Percentiles rank a stretch among this genome's conserved stretches.
Evolutionary conservation across 2,888 invertebrate species (phyloP).

Genomic region (Itoplectis maculator): DNA sequence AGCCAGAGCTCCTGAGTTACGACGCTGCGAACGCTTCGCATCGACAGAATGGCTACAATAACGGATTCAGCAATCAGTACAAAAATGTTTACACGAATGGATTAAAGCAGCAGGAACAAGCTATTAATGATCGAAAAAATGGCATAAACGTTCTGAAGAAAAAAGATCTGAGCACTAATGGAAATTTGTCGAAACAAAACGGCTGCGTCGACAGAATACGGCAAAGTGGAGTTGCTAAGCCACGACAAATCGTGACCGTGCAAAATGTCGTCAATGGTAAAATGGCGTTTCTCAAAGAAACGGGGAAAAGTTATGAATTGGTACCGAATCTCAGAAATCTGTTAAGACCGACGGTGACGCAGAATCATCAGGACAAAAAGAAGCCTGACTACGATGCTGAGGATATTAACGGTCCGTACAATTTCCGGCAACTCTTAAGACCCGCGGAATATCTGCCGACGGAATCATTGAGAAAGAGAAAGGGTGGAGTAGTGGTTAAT

Average conservation of each 20-base stretch:
- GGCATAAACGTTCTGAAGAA: neutral
- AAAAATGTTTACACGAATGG: conserved; percentile 25
- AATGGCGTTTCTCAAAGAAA: conserved; percentile 49
- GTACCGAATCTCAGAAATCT: conserved; percentile 76
- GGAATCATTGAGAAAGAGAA: conserved; percentile 89
- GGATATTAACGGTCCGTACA: conserved; percentile 88
- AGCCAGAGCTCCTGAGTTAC: conserved; percentile 40
- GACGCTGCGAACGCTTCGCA: conserved; percentile 34
- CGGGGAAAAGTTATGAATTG: conserved; percentile 69
- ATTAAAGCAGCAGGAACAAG: conserved; percentile 23
- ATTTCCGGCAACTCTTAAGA: conserved; percentile 88
- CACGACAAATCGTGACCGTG: conserved; percentile 59
- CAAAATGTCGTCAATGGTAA: conserved; percentile 68
- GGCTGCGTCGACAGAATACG: conserved; percentile 47
- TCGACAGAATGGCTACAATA: conserved; percentile 7
- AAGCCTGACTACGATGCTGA: conserved; percentile 84
- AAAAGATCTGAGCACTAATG: conserved; percentile 10
- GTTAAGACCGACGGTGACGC: conserved; percentile 75
- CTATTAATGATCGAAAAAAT: conserved; percentile 31
- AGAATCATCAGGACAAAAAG: conserved; percentile 72
- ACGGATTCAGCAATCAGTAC: conserved; percentile 28
- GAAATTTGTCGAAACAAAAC: conserved; percentile 47
- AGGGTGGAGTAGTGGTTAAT: conserved; percentile 84
- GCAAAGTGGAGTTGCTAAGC: conserved; percentile 46
- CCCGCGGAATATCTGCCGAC: conserved; percentile 89